A percentile compares a stretch with the other conserved stretches of the same genome.
Conservation (phyloP, 2,797 vertebrate genomes). For the Gadopsis bispinosus region DNA sequence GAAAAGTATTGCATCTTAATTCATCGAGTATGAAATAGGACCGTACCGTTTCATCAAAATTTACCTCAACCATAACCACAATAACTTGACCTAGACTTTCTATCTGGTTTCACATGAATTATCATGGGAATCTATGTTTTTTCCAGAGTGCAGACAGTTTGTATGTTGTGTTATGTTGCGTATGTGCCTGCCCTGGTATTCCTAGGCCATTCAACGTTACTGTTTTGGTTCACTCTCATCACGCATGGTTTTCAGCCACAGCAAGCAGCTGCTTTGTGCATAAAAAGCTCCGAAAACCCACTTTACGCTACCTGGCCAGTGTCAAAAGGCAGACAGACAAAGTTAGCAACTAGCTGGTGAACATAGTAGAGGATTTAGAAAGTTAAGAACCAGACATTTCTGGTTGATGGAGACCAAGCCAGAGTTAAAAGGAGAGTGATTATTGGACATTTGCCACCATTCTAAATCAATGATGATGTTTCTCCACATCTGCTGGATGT, state of each 20-base stretch:
- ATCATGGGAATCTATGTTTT: not conserved
- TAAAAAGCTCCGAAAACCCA: not conserved
- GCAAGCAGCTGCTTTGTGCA: not conserved
- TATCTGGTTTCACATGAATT: not conserved
- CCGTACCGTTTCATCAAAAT: not conserved
- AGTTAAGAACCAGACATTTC: not conserved
- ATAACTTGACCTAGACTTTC: conserved; percentile 1
- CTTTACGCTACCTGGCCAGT: not conserved
- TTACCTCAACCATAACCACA: too few species aligned
- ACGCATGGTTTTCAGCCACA: not conserved
- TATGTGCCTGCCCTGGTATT: not conserved
- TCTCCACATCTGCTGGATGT: not conserved
- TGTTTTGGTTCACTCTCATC: too few species aligned
- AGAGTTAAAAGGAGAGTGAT: not conserved
- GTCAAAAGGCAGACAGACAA: not conserved
- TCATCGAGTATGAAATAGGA: not conserved
- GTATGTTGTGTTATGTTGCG: not conserved
- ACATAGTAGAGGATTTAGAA: not conserved
- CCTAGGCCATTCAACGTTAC: not conserved
- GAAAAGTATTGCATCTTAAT: not conserved
- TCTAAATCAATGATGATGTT: not conserved
- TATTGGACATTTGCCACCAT: not conserved
- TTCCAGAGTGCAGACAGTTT: not conserved
- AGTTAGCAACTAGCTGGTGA: not conserved
- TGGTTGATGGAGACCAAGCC: not conserved